Conservation (phyloP, 2,113 vertebrate species). For the Ranitomeya variabilis region DNA sequence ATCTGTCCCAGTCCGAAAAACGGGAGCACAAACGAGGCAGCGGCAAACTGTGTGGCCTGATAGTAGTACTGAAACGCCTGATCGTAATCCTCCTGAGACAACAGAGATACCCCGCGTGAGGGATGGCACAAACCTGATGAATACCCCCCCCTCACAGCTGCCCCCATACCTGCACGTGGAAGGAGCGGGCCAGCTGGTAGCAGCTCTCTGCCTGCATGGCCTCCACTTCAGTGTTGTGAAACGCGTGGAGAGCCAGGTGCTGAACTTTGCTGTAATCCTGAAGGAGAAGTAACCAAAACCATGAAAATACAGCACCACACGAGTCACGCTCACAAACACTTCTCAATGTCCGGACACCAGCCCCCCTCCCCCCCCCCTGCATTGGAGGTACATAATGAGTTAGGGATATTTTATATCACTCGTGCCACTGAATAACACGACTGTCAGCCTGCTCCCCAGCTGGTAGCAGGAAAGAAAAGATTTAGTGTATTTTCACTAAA, state of each 20-base stretch:
- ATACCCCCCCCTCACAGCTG: background rate
- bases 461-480: background rate
- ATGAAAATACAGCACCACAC: background rate
- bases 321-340: too few species aligned
- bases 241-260: conserved; percentile 95
- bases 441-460: background rate
- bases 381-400: too few species aligned
- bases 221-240: conserved; percentile 98
- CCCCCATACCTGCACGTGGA: conserved; percentile 89
- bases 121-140: background rate
- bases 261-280: conserved; percentile 99
- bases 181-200: conserved; percentile 95
- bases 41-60: conserved; percentile 98
- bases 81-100: conserved; percentile 92
- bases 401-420: too few species aligned
- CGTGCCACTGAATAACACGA: too few species aligned
- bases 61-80: conserved; percentile 99
- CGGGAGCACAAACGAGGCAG: conserved; percentile 93
- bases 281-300: conserved; percentile 22
- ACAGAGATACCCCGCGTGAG: background rate
- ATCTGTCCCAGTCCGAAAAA: conserved; percentile 99
- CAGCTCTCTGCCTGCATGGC: conserved; percentile 99
- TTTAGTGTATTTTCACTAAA: background rate
- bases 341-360: too few species aligned
- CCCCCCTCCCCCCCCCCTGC: too few species aligned